Conservation (phyloP, 1,140 invertebrate genomes). For the Bemisia tabaci region DNA sequence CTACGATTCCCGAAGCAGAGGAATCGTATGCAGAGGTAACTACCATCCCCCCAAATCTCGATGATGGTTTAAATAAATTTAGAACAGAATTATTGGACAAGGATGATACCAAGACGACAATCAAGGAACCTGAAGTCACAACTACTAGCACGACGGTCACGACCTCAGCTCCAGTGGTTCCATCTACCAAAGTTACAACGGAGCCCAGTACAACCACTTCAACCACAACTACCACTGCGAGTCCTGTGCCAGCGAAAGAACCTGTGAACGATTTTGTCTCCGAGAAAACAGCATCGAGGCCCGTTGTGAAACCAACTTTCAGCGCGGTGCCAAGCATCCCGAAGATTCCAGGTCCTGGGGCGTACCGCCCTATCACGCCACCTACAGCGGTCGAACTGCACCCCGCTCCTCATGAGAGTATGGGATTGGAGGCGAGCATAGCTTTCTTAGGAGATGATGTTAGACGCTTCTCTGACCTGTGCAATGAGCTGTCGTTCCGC, state of each 20-base stretch:
- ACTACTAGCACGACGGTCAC: conserved; percentile 4
- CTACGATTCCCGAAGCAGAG: not conserved
- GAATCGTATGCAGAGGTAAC: conserved; percentile 1
- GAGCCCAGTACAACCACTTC: not conserved
- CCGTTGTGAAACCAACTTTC: conserved; percentile 11
- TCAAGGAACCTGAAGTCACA: not conserved
- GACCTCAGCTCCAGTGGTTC: not conserved
- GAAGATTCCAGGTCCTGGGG: conserved; percentile 17
- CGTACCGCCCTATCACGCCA: conserved; percentile 13
- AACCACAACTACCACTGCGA: not conserved
- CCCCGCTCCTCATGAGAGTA: conserved; percentile 43
- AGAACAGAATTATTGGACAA: not conserved
- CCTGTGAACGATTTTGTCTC: conserved; percentile 13
- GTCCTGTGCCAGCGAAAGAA: not conserved
- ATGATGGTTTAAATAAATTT: conserved; percentile 5
- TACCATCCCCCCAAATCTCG: not conserved
- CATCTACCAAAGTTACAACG: not conserved
- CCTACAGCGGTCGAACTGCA: conserved; percentile 34
- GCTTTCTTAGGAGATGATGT: conserved; percentile 52
- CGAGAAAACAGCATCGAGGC: conserved; percentile 16
- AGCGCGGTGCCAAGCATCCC: conserved; percentile 7
- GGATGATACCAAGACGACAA: not conserved
- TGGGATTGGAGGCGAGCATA: conserved; percentile 57
- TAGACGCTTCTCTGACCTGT: conserved; percentile 52
- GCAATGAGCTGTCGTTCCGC: conserved; percentile 68